These are phyloP conservation scores for Tridacna crocea DNA, from an alignment of 2,888 invertebrate species.

Conservation along the genomic window DNA sequence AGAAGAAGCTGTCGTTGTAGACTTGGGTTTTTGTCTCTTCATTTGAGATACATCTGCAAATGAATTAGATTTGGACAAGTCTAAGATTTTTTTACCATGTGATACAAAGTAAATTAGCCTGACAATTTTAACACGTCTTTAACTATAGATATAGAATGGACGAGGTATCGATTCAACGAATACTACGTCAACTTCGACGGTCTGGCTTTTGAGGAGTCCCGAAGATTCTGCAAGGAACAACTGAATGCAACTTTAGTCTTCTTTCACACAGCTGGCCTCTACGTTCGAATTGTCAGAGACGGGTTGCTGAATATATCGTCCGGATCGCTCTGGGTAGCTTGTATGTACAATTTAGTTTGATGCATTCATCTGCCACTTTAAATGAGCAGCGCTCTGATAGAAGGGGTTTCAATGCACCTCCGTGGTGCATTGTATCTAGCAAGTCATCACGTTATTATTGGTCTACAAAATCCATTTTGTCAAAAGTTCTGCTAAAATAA, in stretches of 20 bases:
- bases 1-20: no score
- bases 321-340: conserved; percentile 9
- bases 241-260: conserved; percentile 4
- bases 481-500: no score
- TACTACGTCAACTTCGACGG: conserved; percentile 2
- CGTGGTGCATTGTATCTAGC: no score
- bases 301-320: conserved; percentile 4
- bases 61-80: no score
- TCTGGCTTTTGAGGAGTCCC: neutral
- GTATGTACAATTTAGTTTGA: conserved; percentile 2
- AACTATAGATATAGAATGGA: conserved; percentile 1
- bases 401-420: no score
- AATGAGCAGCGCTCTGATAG: no score
- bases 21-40: no score
- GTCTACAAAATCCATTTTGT: no score
- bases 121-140: neutral
- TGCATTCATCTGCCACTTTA: no score
- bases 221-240: neutral
- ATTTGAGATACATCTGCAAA: no score
- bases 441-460: no score
- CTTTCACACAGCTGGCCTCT: conserved; percentile 5
- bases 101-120: neutral
- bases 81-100: no score
- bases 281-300: neutral
- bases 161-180: neutral